A percentile compares a stretch with the other conserved stretches of the same genome.
phyloP scores from a whole-genome alignment of 2,888 invertebrate genomes.

The Catocala fraxini region DNA sequence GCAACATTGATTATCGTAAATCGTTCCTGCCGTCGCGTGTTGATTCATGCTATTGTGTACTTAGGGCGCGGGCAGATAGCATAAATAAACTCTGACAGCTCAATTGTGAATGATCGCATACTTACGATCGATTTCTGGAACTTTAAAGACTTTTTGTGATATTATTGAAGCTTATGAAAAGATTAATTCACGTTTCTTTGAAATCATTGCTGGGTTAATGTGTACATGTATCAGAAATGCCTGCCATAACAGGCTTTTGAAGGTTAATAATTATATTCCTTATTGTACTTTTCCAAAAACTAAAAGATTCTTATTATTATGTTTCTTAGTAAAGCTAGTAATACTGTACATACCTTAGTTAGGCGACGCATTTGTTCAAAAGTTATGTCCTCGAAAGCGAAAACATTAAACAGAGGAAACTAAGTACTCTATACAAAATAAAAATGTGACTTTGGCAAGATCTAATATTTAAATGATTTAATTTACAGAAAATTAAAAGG shows the following conservation, averaged over 20 bases:
- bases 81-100: slow-evolving; percentile 72
- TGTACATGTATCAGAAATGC: neutral
- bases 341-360: slow-evolving; percentile 85
- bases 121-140: slow-evolving; percentile 36
- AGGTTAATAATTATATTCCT: neutral
- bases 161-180: slow-evolving; percentile 33
- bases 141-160: slow-evolving; percentile 29
- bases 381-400: slow-evolving; percentile 44
- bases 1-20: slow-evolving; percentile 57
- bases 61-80: slow-evolving; percentile 55
- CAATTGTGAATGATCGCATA: slow-evolving; percentile 72
- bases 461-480: slow-evolving; percentile 59
- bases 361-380: slow-evolving; percentile 68
- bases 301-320: slow-evolving; percentile 61
- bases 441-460: slow-evolving; percentile 82
- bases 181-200: slow-evolving; percentile 13
- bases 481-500: slow-evolving; percentile 56
- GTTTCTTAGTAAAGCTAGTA: slow-evolving; percentile 85
- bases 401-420: slow-evolving; percentile 56
- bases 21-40: slow-evolving; percentile 50
- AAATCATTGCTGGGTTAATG: slow-evolving; percentile 3
- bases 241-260: too few relatives aligned
- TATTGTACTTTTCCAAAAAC: slow-evolving; percentile 60
- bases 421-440: slow-evolving; percentile 69
- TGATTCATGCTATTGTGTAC: slow-evolving; percentile 67